Evolutionary conservation across 2,113 vertebrate species (phyloP), one percentile per base, ranked within the genome.

Genomic region (Scalopus aquaticus): DNA sequence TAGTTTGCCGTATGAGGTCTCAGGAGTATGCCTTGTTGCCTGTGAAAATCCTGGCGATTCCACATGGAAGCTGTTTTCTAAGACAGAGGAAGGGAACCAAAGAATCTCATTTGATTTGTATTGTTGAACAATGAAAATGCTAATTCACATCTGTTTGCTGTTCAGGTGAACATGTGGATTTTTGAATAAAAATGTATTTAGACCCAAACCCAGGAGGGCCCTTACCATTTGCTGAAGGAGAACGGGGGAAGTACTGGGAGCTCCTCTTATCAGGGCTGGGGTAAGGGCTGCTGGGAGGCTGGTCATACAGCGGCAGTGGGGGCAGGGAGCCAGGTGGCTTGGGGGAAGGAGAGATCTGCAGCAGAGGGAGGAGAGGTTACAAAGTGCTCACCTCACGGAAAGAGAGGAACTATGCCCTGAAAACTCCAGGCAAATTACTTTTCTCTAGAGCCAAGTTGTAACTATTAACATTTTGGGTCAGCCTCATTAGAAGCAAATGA

Each of bases 301-400:
- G 99, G 97, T 99, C 99, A 0, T 99, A 99, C 13, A 99, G 97
- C 0, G 99, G 99, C 96, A 99, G 98, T 3, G 99, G 99, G 1
- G 99, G 99, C 88, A 99, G 98, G 37, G 98, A 96, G 3, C 98
- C 98, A 1, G 99, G 99, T 0, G 98, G 96, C 98, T 99, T 99
- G 9, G 98, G 97, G 60, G 98, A 99, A 0, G 99, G 99, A 80
- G 98, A 98, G 11, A 98, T 85, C 98, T 99, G 97, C 0, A 80
- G 26, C 42, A 72, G 77, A 94, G 62, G 19, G 46, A 95, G 76
- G 2, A 15, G 56, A 62, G 30, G 60, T 51, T 93, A 96, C 44
- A 5, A 35, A 58, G 76, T 3, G 60, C 54, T 32, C 24, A 16
- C 16, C 4, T 26, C 39, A 62, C 64, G 17, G 67, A 78, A 35